Base-by-base conservation (phyloP, 2,888 invertebrate species). In the Copidosoma aretas region DNA sequence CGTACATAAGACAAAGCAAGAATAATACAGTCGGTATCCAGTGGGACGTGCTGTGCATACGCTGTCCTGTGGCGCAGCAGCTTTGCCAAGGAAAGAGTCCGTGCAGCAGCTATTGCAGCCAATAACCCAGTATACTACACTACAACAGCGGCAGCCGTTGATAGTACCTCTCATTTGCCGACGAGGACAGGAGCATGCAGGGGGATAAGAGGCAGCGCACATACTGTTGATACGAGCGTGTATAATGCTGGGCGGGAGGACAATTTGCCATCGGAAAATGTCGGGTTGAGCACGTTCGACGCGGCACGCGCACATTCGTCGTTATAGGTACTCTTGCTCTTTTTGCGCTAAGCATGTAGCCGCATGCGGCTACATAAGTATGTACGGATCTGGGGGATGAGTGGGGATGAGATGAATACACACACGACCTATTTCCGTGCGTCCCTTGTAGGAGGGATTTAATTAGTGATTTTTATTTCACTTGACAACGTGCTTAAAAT, bases 41-140 rank as follows among this genome's bases (percentile, higher is more conserved):
- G 81, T 81, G 82, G 82, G 82, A 82, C 82, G 82, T 82, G 81
- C 80, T 78, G 81, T 81, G 82, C n/a, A n/a, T n/a, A 82, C 81
- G 80, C 77, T 32, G 32, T 78, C 49, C 17, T 19, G 52, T 39
- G 15, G 51, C 19, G 12, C 46, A 17, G 12, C 46, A 17, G 60
- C 32, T 24, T 22, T 21, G 46, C 46, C 24, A 25, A 52, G 19
- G 22, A 19, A 22, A 4, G 22, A 19, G 46, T 46, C 21, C 59
- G 22, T 14, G 46, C 22, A 14, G 17, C 51, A 53, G 53, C 79
- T 63, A 62, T 21, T 32, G 32, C 49, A 52, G 56, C 66, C 49
- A n/a, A n/a, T n/a, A n/a, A n/a, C n/a, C 60, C 66, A 60, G n/a
- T n/a, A 60, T 60, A 39, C 66, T 56, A 21, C 22, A 46, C 60